phyloP scores from a whole-genome alignment of 2,888 invertebrate genomes.

The Xanthia togata region DNA sequence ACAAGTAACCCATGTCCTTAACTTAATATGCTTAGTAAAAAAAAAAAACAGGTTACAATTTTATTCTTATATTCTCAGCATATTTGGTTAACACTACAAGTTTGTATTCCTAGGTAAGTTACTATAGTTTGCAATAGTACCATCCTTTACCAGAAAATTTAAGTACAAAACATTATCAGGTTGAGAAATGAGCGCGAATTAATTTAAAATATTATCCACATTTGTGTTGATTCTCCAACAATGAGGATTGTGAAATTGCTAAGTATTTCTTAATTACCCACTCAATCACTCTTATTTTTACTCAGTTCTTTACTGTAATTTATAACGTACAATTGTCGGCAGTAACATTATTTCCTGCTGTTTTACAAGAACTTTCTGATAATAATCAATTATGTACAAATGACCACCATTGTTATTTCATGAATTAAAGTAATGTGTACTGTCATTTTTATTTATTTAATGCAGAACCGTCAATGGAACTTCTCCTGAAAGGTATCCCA shows the following conservation, averaged over 20 bases:
- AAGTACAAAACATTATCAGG: not conserved
- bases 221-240: constrained; percentile 43
- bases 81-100: not conserved
- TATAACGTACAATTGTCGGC: not conserved
- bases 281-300: constrained; percentile 50
- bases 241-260: constrained; percentile 51
- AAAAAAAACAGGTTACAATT: no score
- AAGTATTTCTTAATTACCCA: constrained; percentile 57
- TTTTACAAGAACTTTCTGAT: not conserved
- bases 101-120: not conserved
- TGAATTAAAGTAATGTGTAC: no score
- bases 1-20: not conserved
- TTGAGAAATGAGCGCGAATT: constrained; percentile 43
- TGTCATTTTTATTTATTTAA: no score
- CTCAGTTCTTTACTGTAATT: constrained; percentile 21
- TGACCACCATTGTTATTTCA: no score
- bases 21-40: not conserved
- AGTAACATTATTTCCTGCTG: not conserved
- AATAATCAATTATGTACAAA: not conserved
- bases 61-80: not conserved
- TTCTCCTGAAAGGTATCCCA: no score
- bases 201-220: constrained; percentile 52
- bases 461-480: no score
- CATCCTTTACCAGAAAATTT: constrained; percentile 2
- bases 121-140: not conserved